Evolutionary conservation across 2,888 invertebrate species (phyloP), one percentile per base, ranked within the genome.

Genomic region (Hyles lineata): DNA sequence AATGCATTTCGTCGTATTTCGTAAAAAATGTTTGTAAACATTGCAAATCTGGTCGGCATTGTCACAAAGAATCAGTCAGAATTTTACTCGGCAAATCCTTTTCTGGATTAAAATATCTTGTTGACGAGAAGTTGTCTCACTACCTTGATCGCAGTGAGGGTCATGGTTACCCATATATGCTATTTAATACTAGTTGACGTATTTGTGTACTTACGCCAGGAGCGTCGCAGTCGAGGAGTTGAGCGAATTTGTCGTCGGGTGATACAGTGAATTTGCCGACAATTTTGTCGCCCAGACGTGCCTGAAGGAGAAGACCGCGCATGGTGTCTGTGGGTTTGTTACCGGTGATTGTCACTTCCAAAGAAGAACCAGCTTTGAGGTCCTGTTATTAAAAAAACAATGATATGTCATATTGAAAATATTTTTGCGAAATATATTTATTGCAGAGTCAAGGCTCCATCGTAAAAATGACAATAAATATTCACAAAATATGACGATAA

Each of bases 241-340:
- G 94, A 1, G 95, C 94, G 80, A 95, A 93, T 67, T 77, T 79
- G 74, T 96, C 95, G 71, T 87, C 89, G 35, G 92, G 87, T 15
- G 95, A 87, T 11, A 96, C 87, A n/a, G 92, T 89, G 88, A 97
- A 97, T 70, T 90, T 89, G 43, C 97, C 97, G 4, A 97, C 95
- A 0, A 96, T 95, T 72, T 95, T 94, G 73, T 95, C 91, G 8
- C 95, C 95, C 7, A 95, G 88, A 63, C 97, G 95, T 0, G 96
- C 97, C 89, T 97, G 96, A 74, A 97, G 85, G 74, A 97, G 89
- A 83, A 96, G 95, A 21, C 97, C 97, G 72, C 96, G 95, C 88
- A 97, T 96, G 72, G 90, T 93, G 83, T 96, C 88, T 7, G 87
- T 82, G 1, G 93, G 83, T 6, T 84, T 84, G 63, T 91, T 92